These are phyloP conservation scores for Galerucella calmariensis DNA, from an alignment of 2,888 invertebrate species.

Conservation along the genomic window DNA sequence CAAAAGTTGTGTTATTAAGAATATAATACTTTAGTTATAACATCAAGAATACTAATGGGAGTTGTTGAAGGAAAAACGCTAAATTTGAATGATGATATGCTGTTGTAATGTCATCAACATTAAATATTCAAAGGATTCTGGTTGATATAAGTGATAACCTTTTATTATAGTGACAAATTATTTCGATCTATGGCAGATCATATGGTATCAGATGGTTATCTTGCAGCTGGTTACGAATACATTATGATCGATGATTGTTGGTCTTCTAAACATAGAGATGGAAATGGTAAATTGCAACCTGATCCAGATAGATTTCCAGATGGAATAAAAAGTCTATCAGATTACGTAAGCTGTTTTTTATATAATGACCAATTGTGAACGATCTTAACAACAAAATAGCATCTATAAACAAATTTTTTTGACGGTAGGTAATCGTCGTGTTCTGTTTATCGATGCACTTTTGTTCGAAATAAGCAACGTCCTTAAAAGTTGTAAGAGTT, in stretches of 20 bases:
- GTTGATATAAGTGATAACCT: not conserved
- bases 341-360: constrained; percentile 67
- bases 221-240: constrained; percentile 71
- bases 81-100: no score
- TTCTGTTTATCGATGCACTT: no score
- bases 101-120: no score
- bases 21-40: no score
- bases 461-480: no score
- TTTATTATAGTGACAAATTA: constrained; percentile 66
- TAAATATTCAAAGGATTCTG: not conserved
- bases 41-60: no score
- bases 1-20: no score
- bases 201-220: constrained; percentile 71
- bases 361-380: not conserved
- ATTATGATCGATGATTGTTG: constrained; percentile 74
- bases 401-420: no score
- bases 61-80: no score
- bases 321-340: constrained; percentile 71
- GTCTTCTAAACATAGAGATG: constrained; percentile 67
- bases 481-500: no score
- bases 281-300: constrained; percentile 65
- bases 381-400: no score
- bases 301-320: constrained; percentile 71
- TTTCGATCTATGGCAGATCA: constrained; percentile 69
- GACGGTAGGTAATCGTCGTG: no score